These are phyloP conservation scores for Macrotrachela quadricornifera DNA, from an alignment of 1,140 invertebrate species.

Conservation along the genomic window DNA sequence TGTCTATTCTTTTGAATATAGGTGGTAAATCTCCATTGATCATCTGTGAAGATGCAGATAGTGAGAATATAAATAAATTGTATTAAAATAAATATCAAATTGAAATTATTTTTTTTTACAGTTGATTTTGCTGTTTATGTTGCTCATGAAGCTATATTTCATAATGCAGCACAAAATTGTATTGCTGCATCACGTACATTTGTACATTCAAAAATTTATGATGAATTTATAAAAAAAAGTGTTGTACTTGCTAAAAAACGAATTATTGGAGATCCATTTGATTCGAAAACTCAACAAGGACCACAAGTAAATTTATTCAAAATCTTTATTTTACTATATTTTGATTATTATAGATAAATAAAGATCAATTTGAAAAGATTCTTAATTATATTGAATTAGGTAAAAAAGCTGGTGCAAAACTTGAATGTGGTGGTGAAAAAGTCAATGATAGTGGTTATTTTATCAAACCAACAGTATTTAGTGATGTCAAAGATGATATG, in stretches of 20 bases:
- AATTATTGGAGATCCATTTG: slow-evolving; percentile 60
- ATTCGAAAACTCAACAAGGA: slow-evolving; percentile 44
- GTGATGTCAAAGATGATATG: slow-evolving; percentile 68
- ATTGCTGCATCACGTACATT: slow-evolving; percentile 21
- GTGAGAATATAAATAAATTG: slow-evolving; percentile 13
- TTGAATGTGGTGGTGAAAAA: slow-evolving; percentile 35
- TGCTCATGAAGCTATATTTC: slow-evolving; percentile 39
- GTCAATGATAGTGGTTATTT: slow-evolving; percentile 42
- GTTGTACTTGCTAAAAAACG: slow-evolving; percentile 43
- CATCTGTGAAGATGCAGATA: slow-evolving; percentile 57
- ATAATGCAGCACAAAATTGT: slow-evolving; percentile 41
- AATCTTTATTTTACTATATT: no score
- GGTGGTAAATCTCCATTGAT: slow-evolving; percentile 67
- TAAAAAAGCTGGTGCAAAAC: slow-evolving; percentile 34
- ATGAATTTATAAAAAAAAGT: slow-evolving; percentile 21
- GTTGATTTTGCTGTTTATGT: slow-evolving; percentile 53
- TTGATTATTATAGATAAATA: neutral
- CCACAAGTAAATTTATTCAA: slow-evolving; percentile 43
- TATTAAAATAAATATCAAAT: no score
- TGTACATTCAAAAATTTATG: slow-evolving; percentile 26
- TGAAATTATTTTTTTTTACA: slow-evolving; percentile 19
- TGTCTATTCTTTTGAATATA: no score
- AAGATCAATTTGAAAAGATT: slow-evolving; percentile 33
- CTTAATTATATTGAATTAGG: slow-evolving; percentile 34
- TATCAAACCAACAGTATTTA: slow-evolving; percentile 73